Evolutionary conservation across 2,888 invertebrate species (phyloP).

Genomic region (Tetranychus truncatus): DNA sequence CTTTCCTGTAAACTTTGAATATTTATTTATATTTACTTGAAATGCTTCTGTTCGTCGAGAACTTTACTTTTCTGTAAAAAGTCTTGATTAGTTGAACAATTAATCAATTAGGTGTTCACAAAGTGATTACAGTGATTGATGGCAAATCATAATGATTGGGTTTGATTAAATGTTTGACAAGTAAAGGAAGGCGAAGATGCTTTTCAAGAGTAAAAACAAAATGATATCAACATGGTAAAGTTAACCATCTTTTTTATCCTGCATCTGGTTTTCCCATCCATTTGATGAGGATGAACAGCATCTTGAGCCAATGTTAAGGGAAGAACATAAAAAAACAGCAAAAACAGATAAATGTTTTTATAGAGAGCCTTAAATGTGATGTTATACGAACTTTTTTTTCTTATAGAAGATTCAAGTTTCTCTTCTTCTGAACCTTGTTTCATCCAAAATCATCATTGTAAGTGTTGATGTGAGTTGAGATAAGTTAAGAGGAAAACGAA

Average conservation of each 20-base stretch:
- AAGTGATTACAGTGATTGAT: too few species aligned
- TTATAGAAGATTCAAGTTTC: background rate
- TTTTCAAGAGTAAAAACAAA: too few species aligned
- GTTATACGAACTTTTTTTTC: background rate
- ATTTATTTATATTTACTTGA: too few species aligned
- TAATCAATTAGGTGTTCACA: too few species aligned
- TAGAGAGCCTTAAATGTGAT: background rate
- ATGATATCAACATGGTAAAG: background rate
- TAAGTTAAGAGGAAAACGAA: background rate
- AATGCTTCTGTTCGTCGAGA: too few species aligned
- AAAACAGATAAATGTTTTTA: conserved; percentile 1
- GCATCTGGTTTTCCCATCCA: background rate
- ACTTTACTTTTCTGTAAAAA: too few species aligned
- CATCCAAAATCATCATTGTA: background rate
- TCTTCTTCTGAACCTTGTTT: background rate
- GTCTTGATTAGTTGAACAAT: too few species aligned
- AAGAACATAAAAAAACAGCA: background rate
- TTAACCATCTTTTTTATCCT: background rate
- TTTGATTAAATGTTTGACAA: too few species aligned
- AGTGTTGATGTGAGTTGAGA: background rate
- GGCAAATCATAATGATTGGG: too few species aligned
- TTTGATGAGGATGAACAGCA: background rate
- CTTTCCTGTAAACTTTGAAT: too few species aligned
- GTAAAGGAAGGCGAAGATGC: too few species aligned
- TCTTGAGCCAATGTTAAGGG: background rate